These are phyloP conservation scores for Trogon melanurus DNA, from an alignment of 2,113 vertebrate species.

Conservation along the genomic window DNA sequence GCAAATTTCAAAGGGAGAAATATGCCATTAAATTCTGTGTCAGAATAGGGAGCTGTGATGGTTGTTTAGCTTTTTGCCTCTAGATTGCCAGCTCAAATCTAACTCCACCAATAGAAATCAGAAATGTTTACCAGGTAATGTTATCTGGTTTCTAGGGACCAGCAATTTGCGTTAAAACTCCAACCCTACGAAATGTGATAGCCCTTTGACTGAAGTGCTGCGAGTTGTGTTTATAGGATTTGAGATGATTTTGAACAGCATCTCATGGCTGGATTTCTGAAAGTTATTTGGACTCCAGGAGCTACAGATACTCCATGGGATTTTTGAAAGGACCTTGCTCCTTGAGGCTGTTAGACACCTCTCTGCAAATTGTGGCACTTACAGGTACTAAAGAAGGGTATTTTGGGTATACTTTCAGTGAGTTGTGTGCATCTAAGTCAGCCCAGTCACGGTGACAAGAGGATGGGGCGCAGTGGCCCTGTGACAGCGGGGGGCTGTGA, in stretches of 20 bases:
- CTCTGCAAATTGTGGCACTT: not conserved
- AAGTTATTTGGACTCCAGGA: not conserved
- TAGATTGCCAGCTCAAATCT: not conserved
- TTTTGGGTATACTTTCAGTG: not conserved
- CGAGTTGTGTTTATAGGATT: not conserved
- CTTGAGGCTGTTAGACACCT: not conserved
- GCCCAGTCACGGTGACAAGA: not conserved
- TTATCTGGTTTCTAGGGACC: not conserved
- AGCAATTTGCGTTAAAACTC: not conserved
- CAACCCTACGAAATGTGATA: not conserved
- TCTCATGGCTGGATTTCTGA: not conserved
- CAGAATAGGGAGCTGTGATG: not conserved
- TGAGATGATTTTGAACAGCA: not conserved
- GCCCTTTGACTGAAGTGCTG: not conserved
- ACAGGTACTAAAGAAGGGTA: not conserved
- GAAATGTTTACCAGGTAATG: not conserved
- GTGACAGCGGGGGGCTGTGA: not conserved
- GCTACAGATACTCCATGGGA: not conserved
- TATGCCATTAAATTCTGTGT: not conserved
- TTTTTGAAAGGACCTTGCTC: not conserved
- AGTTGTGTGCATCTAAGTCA: not conserved
- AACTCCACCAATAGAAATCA: not conserved
- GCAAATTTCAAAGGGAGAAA: constrained; percentile 2
- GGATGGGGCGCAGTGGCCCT: not conserved
- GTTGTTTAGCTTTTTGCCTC: not conserved